Base-by-base conservation (phyloP, 2,113 vertebrate species). In the Chaetops frenatus region DNA sequence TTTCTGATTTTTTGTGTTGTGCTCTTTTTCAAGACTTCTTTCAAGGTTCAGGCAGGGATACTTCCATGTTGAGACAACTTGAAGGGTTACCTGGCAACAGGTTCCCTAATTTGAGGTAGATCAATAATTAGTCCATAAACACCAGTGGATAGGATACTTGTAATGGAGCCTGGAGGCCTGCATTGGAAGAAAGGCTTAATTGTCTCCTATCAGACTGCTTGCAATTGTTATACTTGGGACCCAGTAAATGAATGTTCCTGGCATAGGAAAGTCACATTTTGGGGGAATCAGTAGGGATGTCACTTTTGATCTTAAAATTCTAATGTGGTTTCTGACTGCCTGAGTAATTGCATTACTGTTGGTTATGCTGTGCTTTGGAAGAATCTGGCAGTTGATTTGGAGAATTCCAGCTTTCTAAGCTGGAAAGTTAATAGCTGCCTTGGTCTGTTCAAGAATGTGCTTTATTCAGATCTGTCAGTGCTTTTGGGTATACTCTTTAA, bases 91-190 rank as follows among this genome's bases (percentile, higher is more conserved):
- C 50, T 90, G 62, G 10, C 36, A 86, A 13, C 25, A 69, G 48
- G 24, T 69, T 64, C 15, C 12, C 4, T 62, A 9, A 33, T 92
- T 71, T 66, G 51, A 42, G 16, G 4, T 67, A 54, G n/a, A 21
- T 74, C 22, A 28, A 14, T 61, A 15, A 48, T 40, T 76, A 69
- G n/a, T 65, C 15, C 23, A 11, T 70, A 20, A 56, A 33, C 11
- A 8, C 0, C 1, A 70, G 28, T 73, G 27, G 6, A 4, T 38
- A n/a, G 45, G 42, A 10, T 83, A 31, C 2, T 23, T 0, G 0
- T 45, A 40, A 16, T 1, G 7, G 40, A 74, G 40, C 42, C 51
- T 88, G 17, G 45, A 82, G 48, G 21, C 51, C 54, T 81, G 50
- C 5, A 2, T 16, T 91, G 40, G 21, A 69, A 45, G 44, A 73